A percentile compares a stretch with the other conserved stretches of the same genome.
Conservation (phyloP, 2,888 invertebrate genomes). For the Ectemnius cavifrons region DNA sequence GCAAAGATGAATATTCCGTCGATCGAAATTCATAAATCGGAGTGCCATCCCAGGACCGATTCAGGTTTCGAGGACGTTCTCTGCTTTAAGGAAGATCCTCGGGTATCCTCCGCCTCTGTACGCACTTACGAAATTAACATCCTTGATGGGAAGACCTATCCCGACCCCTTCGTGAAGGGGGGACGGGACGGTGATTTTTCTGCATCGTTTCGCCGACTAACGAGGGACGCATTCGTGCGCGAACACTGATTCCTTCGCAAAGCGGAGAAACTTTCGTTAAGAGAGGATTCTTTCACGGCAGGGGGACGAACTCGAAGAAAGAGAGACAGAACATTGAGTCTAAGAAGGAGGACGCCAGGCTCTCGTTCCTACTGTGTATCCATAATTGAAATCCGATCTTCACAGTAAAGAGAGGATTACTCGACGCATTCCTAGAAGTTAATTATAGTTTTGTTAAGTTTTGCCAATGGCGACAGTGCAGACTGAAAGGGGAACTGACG, state of each 20-base stretch:
- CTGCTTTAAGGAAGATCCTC: neutral
- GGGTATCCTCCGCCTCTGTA: neutral
- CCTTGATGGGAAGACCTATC: neutral
- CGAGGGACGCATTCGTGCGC: neutral
- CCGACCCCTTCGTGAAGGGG: neutral
- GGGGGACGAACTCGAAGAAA: no score
- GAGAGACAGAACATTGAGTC: no score
- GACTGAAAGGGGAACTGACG: no score
- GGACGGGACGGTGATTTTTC: constrained; percentile 12
- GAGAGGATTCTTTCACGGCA: neutral
- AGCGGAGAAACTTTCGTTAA: neutral
- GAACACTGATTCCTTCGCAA: neutral
- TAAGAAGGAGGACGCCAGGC: no score
- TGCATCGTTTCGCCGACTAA: constrained; percentile 4
- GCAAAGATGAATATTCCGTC: constrained; percentile 12
- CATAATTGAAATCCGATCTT: no score
- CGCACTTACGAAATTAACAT: constrained; percentile 17
- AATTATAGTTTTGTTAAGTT: no score
- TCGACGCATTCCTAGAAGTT: no score
- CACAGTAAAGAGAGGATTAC: no score
- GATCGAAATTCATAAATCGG: no score
- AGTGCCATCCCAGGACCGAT: neutral
- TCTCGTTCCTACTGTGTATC: no score
- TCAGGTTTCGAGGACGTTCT: constrained; percentile 9
- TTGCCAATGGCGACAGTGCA: no score